Evolutionary conservation across 2,888 invertebrate genomes (phyloP), one percentile per base, ranked within the genome.

Genomic region (Leucoptera coffeella): DNA sequence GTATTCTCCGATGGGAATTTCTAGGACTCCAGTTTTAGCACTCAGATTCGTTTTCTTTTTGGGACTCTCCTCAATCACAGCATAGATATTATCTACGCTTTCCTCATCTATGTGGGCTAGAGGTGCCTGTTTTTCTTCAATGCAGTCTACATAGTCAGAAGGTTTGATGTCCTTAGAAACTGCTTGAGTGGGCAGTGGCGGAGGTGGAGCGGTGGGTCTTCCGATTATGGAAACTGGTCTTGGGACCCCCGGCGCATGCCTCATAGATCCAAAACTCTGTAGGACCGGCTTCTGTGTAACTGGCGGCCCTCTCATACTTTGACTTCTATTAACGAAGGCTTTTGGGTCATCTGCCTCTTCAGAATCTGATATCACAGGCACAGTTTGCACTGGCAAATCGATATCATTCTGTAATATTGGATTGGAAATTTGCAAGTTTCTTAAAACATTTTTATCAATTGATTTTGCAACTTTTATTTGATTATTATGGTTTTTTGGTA

Each of bases 191-290:
- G 87, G 85, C 12, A 79, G 65, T 0, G 84, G 83, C 0, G 88
- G 87, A 0, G 85, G 85, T 0, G 86, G 84, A 13, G 80, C 80
- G 22, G 83, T 85, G 0, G 88, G 88, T 19, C 89, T 61, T 2
- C 71, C 73, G 0, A 81, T 79, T 4, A 86, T 80, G 32, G 89
- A 89, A 12, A 84, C 71, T 0, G 90, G 89, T 26, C 91, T 67
- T 12, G 80, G 80, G 0, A 58, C 56, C 1, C 73, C 72, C 0
- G 77, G 72, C 0, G 83, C 71, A 38, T 84, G 80, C 14, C 90
- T 65, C 86, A 89, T 88, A 0, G 89, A 89, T 0, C 89, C 89
- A 39, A 89, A 89, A 15, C 80, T 80, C 33, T 82, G 86, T 15
- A 88, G 73, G 0, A 65, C 60, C 0, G 84, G 79, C 41, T 80